Conservation (phyloP, 1,140 invertebrate genomes). For the Eubasilissa regina region DNA sequence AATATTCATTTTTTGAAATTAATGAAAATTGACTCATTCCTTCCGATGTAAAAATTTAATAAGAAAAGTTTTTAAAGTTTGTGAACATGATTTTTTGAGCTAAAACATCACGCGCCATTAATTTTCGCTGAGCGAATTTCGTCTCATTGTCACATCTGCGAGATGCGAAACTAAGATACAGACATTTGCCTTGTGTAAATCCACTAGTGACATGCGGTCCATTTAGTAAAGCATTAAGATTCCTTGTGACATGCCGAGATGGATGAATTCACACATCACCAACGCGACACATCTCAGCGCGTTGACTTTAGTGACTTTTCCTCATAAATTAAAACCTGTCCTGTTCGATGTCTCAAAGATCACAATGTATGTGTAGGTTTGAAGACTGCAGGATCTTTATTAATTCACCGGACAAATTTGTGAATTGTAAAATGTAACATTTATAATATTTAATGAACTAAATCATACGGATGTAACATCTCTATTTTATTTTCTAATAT, state of each 20-base stretch:
- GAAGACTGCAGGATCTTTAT: too few relatives aligned
- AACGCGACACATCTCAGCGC: slow-evolving; percentile 47
- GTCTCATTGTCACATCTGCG: background rate
- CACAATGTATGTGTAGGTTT: too few relatives aligned
- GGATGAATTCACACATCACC: slow-evolving; percentile 56
- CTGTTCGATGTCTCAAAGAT: background rate
- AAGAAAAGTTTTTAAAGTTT: too few relatives aligned
- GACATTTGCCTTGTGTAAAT: slow-evolving; percentile 37
- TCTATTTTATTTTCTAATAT: too few relatives aligned
- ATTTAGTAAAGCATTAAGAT: slow-evolving; percentile 59
- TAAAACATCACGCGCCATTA: slow-evolving; percentile 10
- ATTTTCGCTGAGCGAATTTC: slow-evolving; percentile 23
- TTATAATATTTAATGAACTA: too few relatives aligned
- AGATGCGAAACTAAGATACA: slow-evolving; percentile 18
- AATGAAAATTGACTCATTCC: too few relatives aligned
- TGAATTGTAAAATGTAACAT: too few relatives aligned
- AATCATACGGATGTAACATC: too few relatives aligned
- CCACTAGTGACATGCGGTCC: slow-evolving; percentile 47
- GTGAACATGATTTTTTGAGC: too few relatives aligned
- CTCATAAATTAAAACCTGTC: slow-evolving; percentile 30
- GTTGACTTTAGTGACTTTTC: slow-evolving; percentile 8
- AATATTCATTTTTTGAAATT: too few relatives aligned
- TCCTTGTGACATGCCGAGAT: slow-evolving; percentile 50
- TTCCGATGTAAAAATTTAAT: too few relatives aligned
- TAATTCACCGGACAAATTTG: too few relatives aligned